These are phyloP conservation scores for Arenaria interpres DNA, from an alignment of 2,113 vertebrate genomes.

Conservation along the genomic window DNA sequence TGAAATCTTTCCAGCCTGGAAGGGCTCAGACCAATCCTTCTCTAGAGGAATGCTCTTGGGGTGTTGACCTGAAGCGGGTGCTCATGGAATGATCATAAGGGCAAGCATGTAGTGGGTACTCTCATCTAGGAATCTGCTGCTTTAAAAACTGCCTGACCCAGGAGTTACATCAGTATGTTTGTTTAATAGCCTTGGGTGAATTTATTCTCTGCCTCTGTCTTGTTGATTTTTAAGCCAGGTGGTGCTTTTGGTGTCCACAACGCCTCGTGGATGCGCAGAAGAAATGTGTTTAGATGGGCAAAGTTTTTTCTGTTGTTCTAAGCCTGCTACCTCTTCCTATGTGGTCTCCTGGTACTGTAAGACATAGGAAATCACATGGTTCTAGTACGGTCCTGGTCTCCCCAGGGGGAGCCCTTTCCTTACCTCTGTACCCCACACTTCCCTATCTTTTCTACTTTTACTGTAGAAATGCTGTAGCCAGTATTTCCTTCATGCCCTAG, in stretches of 20 bases:
- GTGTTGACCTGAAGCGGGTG: background rate
- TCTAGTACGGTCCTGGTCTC: fast-evolving
- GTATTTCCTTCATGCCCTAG: background rate
- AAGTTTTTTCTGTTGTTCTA: background rate
- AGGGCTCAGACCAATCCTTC: background rate
- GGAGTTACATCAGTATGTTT: background rate
- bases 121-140: background rate
- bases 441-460: background rate
- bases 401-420: background rate
- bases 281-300: background rate
- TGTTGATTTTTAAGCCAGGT: background rate
- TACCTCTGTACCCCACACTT: background rate
- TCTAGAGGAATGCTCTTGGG: background rate
- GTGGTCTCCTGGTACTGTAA: background rate
- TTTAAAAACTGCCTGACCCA: background rate
- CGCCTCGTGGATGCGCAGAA: background rate
- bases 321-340: background rate
- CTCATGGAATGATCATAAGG: background rate
- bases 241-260: background rate
- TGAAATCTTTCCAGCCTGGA: background rate
- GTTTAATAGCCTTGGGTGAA: background rate
- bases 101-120: background rate
- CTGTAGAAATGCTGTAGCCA: background rate
- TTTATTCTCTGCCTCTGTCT: background rate
- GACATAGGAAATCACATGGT: background rate